phyloP scores from a whole-genome alignment of 1,140 invertebrate genomes.

The Euura lappo region DNA sequence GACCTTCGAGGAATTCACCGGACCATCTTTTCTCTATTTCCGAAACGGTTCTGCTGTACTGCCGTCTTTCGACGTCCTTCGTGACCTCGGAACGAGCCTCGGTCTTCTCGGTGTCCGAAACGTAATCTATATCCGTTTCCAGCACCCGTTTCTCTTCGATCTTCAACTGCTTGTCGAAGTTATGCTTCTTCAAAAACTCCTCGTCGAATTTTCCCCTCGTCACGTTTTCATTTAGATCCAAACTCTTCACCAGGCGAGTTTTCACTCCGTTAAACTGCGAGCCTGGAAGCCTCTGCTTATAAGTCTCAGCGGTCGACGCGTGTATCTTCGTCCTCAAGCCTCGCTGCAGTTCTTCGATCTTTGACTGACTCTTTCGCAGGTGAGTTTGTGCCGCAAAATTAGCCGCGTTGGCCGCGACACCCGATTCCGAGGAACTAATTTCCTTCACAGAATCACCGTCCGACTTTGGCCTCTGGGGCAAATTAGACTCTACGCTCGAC shows the following conservation, averaged over 20 bases:
- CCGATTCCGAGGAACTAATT: neutral
- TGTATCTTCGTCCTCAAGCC: slow-evolving; percentile 46
- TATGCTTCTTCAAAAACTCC: slow-evolving; percentile 43
- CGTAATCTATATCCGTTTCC: slow-evolving; percentile 33
- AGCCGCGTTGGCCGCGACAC: slow-evolving; percentile 15
- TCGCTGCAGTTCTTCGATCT: slow-evolving; percentile 46
- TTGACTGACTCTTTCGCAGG: slow-evolving; percentile 37
- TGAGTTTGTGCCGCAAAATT: slow-evolving; percentile 28
- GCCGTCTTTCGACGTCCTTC: slow-evolving; percentile 23
- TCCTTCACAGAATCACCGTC: neutral
- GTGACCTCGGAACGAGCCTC: slow-evolving; percentile 9
- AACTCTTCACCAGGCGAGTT: slow-evolving; percentile 27
- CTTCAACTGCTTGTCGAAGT: slow-evolving; percentile 40
- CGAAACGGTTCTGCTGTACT: slow-evolving; percentile 46
- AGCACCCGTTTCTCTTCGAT: slow-evolving; percentile 40
- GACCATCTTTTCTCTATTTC: slow-evolving; percentile 53
- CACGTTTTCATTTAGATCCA: slow-evolving; percentile 38
- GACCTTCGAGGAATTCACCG: slow-evolving; percentile 46
- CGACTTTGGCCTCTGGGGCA: neutral
- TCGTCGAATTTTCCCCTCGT: slow-evolving; percentile 37
- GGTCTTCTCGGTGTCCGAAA: slow-evolving; percentile 28
- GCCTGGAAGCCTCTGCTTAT: slow-evolving; percentile 39
- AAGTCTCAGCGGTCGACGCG: slow-evolving; percentile 41
- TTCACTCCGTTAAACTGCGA: slow-evolving; percentile 26
- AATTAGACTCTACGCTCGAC: neutral